Evolutionary conservation across 2,888 invertebrate species (phyloP).

Genomic region (Drosophila phalerata): DNA sequence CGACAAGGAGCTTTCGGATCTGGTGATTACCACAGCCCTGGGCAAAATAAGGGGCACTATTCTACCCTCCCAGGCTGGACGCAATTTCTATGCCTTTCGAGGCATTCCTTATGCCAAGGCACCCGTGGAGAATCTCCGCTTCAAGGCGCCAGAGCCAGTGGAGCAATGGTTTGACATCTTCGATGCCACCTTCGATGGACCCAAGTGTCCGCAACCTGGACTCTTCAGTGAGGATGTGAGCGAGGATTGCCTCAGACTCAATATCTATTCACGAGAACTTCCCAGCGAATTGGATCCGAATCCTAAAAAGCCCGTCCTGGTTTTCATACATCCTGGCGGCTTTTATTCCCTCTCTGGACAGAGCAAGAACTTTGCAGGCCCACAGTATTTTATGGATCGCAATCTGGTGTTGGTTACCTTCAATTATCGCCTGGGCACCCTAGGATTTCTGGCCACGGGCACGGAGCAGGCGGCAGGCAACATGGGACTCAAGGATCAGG

Average conservation of each 20-base stretch:
- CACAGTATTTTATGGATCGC: slow-evolving; percentile 88
- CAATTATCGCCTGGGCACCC: slow-evolving; percentile 87
- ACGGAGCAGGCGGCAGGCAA: slow-evolving; percentile 89
- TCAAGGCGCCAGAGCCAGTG: slow-evolving; percentile 86
- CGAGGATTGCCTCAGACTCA: slow-evolving; percentile 88
- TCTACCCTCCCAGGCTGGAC: slow-evolving; percentile 81
- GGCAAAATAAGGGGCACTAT: slow-evolving; percentile 85
- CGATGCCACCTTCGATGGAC: slow-evolving; percentile 87
- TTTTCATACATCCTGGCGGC: slow-evolving; percentile 90
- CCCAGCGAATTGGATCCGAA: slow-evolving; percentile 79
- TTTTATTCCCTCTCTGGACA: slow-evolving; percentile 88
- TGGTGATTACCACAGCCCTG: slow-evolving; percentile 83
- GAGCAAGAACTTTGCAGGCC: slow-evolving; percentile 86
- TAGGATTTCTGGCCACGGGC: slow-evolving; percentile 89
- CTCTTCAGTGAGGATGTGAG: slow-evolving; percentile 83
- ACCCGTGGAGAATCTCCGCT: slow-evolving; percentile 81
- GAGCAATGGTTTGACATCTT: slow-evolving; percentile 86
- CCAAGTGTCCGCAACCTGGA: slow-evolving; percentile 87
- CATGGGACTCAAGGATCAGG: slow-evolving; percentile 90
- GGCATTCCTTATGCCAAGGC: slow-evolving; percentile 85
- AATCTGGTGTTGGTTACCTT: slow-evolving; percentile 89
- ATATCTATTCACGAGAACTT: slow-evolving; percentile 86
- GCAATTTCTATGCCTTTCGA: slow-evolving; percentile 85
- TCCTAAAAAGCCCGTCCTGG: slow-evolving; percentile 87
- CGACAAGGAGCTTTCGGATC: slow-evolving; percentile 83